Evolutionary conservation across 2,888 invertebrate genomes (phyloP), one percentile per base, ranked within the genome.

Genomic region (Meteorus cinctellus): DNA sequence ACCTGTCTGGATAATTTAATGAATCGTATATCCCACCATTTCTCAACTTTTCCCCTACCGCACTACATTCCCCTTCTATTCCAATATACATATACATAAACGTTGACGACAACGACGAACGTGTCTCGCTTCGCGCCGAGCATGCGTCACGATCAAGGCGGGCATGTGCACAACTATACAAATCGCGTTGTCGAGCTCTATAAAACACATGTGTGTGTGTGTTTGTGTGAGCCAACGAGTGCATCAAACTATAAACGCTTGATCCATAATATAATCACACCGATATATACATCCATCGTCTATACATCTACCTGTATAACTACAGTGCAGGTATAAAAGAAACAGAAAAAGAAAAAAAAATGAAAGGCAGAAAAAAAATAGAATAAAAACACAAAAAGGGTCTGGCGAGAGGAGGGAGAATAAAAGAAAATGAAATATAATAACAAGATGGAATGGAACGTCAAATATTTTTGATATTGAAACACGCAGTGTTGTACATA

Each of bases 11-110:
- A 31, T 72, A 72, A 72, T 72, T 72, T 72, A 72, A 72, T 72
- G 72, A 72, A 63, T 72, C 72, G 72, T 72, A 63, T 72, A 72
- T 72, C 72, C 72, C 72, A 12, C 63, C 48, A 72, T 72, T 72
- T 72, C 72, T 72, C 72, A 70, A 59, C 27, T 36, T 60, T 70
- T 60, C 55, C 70, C 70, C 60, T 62, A 34, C 24, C 60, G 6
- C 36, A n/a, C 34, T 36, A 59, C 60, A 31, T 31, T 62, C 62
- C 62, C 27, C 31, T n/a, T n/a, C 12, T 62, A 12, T 55, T n/a
- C 10, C 19, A 62, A 62, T 62, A 62, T 29, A 62, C 27, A 62
- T 62, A 62, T 31, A 62, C n/a, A 48, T 48, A 48, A 6, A 48
- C 48, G 48, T 27, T n/a, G 31, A 48, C 68, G 45, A 45, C 41